Evolutionary conservation across 2,113 vertebrate genomes (phyloP).

Genomic region (Conger conger): DNA sequence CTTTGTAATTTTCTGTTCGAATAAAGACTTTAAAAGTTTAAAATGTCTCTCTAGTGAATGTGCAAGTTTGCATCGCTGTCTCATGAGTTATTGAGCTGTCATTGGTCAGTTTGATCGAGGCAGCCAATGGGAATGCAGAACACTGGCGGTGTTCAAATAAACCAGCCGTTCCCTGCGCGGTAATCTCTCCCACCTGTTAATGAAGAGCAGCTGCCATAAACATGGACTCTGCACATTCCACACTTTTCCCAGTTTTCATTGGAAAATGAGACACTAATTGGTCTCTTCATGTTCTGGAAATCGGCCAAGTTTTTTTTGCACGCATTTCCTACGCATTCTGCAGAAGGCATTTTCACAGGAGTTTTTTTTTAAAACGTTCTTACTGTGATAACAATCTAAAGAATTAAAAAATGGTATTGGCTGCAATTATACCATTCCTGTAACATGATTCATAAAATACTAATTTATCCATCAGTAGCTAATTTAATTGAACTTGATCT

Average conservation of each 20-base stretch:
- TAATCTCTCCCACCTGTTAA: constrained; percentile 16
- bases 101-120: not conserved
- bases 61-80: not conserved
- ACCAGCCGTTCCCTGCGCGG: not conserved
- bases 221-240: not conserved
- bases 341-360: not conserved
- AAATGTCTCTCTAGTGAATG: not conserved
- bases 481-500: not conserved
- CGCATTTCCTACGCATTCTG: not conserved
- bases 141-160: not conserved
- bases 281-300: not conserved
- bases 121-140: not conserved
- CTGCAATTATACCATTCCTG: not conserved
- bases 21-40: too few species aligned
- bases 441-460: not conserved
- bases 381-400: not conserved
- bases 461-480: not conserved
- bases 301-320: not conserved
- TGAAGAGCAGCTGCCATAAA: constrained; percentile 15
- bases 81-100: not conserved
- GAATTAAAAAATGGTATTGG: not conserved
- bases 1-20: too few species aligned
- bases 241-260: not conserved
- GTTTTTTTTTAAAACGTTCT: not conserved
- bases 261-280: not conserved